Base-by-base conservation (phyloP, 2,888 invertebrate genomes). In the Meta bourneti region DNA sequence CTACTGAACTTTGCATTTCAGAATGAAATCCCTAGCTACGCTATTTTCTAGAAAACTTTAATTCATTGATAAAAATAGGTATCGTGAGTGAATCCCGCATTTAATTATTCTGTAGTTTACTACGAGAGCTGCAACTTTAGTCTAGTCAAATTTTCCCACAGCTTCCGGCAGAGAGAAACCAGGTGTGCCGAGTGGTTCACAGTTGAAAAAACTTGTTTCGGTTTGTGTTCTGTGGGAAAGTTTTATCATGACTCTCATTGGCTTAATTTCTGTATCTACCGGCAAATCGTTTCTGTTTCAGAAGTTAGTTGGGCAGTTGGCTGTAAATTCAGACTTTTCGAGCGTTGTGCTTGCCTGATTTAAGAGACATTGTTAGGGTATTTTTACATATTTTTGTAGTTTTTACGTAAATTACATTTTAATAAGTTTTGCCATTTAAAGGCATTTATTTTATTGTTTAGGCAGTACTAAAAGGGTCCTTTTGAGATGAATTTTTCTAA, bases 91-190 rank as follows among this genome's bases (percentile, higher is more conserved):
- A n/a, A n/a, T 34, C 34, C 1, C 34, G 34, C 34, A 34, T 1
- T 34, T 34, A 34, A 34, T 34, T 1, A 34, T 34, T 34, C 34
- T 34, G 1, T 34, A 34, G 34, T 34, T 34, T 34, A 34, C 34
- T 34, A 34, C 34, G 34, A 34, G 34, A 34, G 34, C 34, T 34
- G 34, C 4, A 4, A 34, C 34, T 1, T 4, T 34, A 1, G 34
- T 34, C 34, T 34, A 2, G 34, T 34, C 34, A 4, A 34, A 51
- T 72, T 81, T 82, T 74, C 71, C 82, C 75, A 51, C 72, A 61
- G 75, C 69, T 90, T 90, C 90, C 90, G 74, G 72, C 70, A 61
- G 74, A 78, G 70, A 34, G 84, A 51, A 85, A 79, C 90, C 90
- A 90, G 90, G 90, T 90, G 90, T 51, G 74, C 52, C 34, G 54